These are phyloP conservation scores for Drosophila bipectinata DNA, from an alignment of 1,140 invertebrate species.

Conservation along the genomic window DNA sequence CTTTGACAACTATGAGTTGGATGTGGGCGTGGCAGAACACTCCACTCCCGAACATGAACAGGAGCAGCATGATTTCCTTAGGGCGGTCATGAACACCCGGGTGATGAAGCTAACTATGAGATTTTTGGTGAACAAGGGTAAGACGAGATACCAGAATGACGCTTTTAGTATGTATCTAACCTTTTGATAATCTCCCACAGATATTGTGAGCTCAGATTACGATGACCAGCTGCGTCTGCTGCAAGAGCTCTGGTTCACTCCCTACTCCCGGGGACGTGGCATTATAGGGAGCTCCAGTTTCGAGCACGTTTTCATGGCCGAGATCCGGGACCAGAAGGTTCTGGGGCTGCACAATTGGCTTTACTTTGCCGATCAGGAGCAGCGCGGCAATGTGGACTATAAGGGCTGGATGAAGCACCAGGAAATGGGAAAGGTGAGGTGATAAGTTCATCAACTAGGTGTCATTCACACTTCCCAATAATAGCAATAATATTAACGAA, in stretches of 20 bases:
- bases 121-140: slow-evolving; percentile 59
- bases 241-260: slow-evolving; percentile 91
- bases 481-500: background rate
- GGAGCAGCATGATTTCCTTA: slow-evolving; percentile 91
- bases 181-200: background rate
- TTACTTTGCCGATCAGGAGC: slow-evolving; percentile 91
- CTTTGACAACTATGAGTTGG: slow-evolving; percentile 91
- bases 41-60: slow-evolving; percentile 89
- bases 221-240: slow-evolving; percentile 89
- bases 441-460: background rate
- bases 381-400: slow-evolving; percentile 88
- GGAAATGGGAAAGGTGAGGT: slow-evolving; percentile 87
- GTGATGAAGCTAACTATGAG: slow-evolving; percentile 89
- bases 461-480: background rate
- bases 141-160: slow-evolving; percentile 84
- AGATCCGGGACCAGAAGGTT: slow-evolving; percentile 90
- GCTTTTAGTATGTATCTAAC: background rate
- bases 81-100: slow-evolving; percentile 88
- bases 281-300: slow-evolving; percentile 93
- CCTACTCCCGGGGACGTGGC: slow-evolving; percentile 90
- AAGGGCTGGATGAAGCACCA: slow-evolving; percentile 90
- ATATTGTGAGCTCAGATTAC: slow-evolving; percentile 84
- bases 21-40: slow-evolving; percentile 89
- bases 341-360: slow-evolving; percentile 95
- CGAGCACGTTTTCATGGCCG: slow-evolving; percentile 94